Conservation (phyloP, 2,888 invertebrate species). For the Stomorhina lunata region DNA sequence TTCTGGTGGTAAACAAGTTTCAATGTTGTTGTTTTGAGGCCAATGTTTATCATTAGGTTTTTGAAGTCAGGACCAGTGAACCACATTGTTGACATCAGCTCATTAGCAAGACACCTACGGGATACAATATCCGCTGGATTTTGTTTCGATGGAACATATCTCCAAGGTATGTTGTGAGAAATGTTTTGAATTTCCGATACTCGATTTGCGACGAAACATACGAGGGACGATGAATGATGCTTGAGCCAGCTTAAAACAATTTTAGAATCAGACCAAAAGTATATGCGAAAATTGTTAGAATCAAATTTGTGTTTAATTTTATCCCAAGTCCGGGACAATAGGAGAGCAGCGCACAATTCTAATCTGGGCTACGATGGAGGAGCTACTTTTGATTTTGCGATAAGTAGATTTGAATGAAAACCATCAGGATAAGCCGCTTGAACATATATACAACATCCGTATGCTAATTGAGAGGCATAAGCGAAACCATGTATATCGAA, state of each 20-base stretch:
- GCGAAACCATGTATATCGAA: neutral
- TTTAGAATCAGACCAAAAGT: constrained; percentile 55
- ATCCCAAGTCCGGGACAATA: neutral
- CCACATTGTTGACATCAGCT: neutral
- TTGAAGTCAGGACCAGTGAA: neutral
- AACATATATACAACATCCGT: no score
- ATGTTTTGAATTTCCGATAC: no score
- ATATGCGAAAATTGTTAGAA: neutral
- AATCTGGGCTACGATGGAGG: neutral
- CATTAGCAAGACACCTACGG: no score
- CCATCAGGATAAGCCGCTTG: no score
- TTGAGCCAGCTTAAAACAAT: neutral
- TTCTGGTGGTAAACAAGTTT: no score
- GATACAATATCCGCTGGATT: no score
- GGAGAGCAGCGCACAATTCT: neutral
- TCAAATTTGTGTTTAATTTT: constrained; percentile 5
- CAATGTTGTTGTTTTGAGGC: neutral
- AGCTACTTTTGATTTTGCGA: neutral
- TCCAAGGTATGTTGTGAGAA: no score
- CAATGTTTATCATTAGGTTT: neutral
- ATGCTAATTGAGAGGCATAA: no score
- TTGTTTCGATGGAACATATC: no score
- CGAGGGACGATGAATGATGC: no score
- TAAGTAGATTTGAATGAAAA: neutral
- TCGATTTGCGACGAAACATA: no score